Conservation (phyloP, 1,140 invertebrate genomes). For the Melitaea cinxia region DNA sequence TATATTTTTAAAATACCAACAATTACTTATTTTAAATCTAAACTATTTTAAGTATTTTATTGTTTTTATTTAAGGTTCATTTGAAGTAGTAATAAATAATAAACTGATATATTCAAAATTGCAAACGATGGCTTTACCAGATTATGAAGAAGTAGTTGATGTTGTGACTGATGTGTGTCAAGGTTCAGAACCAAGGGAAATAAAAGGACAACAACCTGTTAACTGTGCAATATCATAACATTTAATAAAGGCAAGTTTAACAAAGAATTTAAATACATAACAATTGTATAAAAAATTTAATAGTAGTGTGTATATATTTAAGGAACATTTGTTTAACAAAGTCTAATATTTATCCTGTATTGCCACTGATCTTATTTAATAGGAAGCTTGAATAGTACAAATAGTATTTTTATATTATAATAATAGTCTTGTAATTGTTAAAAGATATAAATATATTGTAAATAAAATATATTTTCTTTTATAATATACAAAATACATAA, state of each 20-base stretch:
- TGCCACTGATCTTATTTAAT: no score
- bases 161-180: conserved; percentile 80
- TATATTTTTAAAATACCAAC: conserved; percentile 20
- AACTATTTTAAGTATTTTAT: not conserved
- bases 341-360: not conserved
- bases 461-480: no score
- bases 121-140: conserved; percentile 84
- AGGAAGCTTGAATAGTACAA: no score
- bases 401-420: no score
- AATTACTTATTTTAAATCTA: not conserved
- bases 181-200: conserved; percentile 75
- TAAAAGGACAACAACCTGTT: conserved; percentile 82
- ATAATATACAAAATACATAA: no score
- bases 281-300: not conserved
- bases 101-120: conserved; percentile 85
- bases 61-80: conserved; percentile 82
- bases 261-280: not conserved
- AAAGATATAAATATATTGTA: no score
- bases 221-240: conserved; percentile 80
- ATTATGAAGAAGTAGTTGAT: conserved; percentile 83
- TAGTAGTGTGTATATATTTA: not conserved
- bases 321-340: not conserved
- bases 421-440: no score
- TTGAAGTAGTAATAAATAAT: conserved; percentile 85
- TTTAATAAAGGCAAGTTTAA: conserved; percentile 38